Percentiles rank a stretch among this genome's conserved stretches.
These are phyloP conservation scores for Vireo altiloquus DNA, from an alignment of 2,113 vertebrate species.

Conservation along the genomic window DNA sequence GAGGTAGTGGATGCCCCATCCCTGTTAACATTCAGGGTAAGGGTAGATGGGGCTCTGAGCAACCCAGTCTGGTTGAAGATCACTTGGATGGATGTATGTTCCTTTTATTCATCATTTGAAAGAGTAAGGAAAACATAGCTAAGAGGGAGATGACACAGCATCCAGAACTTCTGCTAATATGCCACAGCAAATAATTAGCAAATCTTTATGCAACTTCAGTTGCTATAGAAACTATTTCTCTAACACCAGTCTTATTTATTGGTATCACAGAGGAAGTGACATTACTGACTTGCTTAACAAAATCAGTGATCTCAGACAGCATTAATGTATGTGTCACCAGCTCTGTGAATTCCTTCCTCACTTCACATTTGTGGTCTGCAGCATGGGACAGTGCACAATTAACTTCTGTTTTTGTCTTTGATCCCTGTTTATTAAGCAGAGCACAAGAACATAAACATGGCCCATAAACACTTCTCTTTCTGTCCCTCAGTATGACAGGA, in stretches of 20 bases:
- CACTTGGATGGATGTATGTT: not conserved
- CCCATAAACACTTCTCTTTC: not conserved
- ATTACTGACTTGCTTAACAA: not conserved
- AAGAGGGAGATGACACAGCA: not conserved
- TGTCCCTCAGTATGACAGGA: not conserved
- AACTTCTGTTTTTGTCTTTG: not conserved
- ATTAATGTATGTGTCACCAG: not conserved
- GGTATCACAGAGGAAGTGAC: not conserved
- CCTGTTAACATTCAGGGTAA: not conserved
- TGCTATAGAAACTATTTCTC: slow-evolving; percentile 14
- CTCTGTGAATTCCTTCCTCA: not conserved
- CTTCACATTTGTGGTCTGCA: not conserved
- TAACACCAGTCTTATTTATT: not conserved
- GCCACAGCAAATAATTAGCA: not conserved
- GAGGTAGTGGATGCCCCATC: not conserved
- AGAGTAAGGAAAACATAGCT: not conserved
- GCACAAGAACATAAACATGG: not conserved
- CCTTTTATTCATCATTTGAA: not conserved
- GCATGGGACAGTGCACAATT: not conserved
- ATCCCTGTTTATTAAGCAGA: not conserved
- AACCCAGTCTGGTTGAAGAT: not conserved
- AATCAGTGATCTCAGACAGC: not conserved
- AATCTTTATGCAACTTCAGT: slow-evolving; percentile 12
- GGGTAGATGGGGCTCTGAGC: not conserved
- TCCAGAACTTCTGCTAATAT: not conserved